Conservation (phyloP, 2,797 vertebrate species). For the Euphonia xanthogaster region DNA sequence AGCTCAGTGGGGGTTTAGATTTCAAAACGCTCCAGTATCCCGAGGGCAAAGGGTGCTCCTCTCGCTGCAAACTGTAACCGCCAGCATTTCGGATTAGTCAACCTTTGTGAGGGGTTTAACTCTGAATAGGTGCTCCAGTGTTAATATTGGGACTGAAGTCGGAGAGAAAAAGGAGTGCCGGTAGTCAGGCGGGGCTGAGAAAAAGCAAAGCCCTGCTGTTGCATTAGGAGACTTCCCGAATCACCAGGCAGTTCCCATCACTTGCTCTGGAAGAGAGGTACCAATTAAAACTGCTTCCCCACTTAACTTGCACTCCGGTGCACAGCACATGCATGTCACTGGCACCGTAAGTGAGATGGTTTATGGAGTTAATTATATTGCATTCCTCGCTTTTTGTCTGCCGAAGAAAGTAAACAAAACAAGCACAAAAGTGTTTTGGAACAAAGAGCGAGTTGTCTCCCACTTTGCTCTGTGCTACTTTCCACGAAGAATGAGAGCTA, state of each 20-base stretch:
- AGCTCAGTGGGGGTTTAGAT: background rate
- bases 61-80: background rate
- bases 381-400: background rate
- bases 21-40: background rate
- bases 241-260: background rate
- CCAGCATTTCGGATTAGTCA: background rate
- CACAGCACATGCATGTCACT: background rate
- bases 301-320: background rate
- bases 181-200: background rate
- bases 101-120: background rate
- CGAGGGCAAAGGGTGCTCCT: background rate
- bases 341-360: conserved; percentile 2
- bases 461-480: conserved; percentile 55
- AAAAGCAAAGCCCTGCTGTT: conserved; percentile 6
- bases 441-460: conserved; percentile 76
- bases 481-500: conserved; percentile 69
- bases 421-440: conserved; percentile 67
- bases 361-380: conserved; percentile 25
- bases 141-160: background rate
- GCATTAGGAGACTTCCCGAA: background rate
- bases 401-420: conserved; percentile 68
- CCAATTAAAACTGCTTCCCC: conserved; percentile 14
- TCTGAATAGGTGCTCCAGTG: background rate
- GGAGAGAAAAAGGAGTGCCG: background rate
- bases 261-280: conserved; percentile 10